Evolutionary conservation across 2,113 vertebrate species (phyloP).

Genomic region (Zosterops borbonicus): DNA sequence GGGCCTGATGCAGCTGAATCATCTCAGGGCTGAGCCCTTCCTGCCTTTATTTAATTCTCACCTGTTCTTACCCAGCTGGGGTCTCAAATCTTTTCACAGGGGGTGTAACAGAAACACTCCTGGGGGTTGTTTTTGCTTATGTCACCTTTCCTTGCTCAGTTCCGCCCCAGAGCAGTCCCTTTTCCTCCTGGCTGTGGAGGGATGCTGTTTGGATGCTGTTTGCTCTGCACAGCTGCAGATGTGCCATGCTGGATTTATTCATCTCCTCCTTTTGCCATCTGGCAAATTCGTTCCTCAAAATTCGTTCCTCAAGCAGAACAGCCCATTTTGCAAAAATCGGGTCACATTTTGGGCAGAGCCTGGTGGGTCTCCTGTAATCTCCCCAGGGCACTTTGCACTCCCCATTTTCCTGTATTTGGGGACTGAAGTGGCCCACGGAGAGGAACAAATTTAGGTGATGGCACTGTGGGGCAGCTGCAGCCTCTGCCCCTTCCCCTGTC

Average conservation of each 20-base stretch:
- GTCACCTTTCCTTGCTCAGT: not conserved
- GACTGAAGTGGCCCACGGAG: accelerated
- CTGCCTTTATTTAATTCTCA: not conserved
- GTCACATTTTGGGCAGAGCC: not conserved
- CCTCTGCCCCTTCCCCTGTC: not conserved
- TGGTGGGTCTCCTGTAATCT: not conserved
- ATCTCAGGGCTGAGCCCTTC: not conserved
- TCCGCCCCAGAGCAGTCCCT: not conserved
- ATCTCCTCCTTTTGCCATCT: not conserved
- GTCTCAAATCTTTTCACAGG: not conserved
- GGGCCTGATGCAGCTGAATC: not conserved
- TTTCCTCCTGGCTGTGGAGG: not conserved
- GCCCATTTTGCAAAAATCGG: not conserved
- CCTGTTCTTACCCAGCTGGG: not conserved
- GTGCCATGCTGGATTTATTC: not conserved
- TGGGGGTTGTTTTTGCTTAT: not conserved
- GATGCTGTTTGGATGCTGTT: not conserved
- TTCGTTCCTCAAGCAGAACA: not conserved
- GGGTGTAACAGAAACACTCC: not conserved
- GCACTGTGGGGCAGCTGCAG: not conserved
- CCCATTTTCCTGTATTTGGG: accelerated
- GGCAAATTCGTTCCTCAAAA: not conserved
- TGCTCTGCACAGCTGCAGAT: not conserved
- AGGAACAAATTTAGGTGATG: not conserved
- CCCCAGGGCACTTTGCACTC: not conserved